Conservation (phyloP, 2,113 vertebrate species). For the Megaceryle maxima region DNA sequence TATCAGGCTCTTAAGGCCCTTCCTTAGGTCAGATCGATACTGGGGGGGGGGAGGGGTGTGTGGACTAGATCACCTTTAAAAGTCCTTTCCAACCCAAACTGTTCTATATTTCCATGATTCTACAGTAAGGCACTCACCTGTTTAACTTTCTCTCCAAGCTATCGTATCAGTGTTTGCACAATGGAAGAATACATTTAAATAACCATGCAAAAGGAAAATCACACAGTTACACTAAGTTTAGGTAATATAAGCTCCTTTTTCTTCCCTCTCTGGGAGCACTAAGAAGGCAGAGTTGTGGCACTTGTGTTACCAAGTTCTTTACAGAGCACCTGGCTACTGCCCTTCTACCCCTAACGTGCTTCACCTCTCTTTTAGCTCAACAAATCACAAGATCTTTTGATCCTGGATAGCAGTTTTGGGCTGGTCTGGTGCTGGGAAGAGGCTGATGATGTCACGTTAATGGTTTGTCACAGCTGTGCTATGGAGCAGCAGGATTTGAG, state of each 20-base stretch:
- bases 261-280: neutral
- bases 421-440: neutral
- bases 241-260: neutral
- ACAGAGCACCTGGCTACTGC: accelerated
- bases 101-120: neutral
- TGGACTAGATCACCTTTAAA: neutral
- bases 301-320: neutral
- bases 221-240: neutral
- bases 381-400: neutral
- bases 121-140: neutral
- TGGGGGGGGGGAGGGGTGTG: neutral
- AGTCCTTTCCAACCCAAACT: neutral
- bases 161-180: neutral
- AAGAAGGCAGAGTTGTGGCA: neutral
- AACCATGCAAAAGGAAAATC: neutral
- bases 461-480: accelerated
- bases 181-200: neutral
- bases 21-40: neutral
- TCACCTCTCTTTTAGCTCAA: neutral
- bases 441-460: accelerated
- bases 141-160: neutral
- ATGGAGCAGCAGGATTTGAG: neutral
- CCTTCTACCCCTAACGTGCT: neutral
- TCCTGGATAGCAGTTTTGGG: neutral
- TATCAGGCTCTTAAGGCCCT: neutral